Base-by-base conservation (phyloP, 2,113 vertebrate genomes). In the Aramus guarauna region DNA sequence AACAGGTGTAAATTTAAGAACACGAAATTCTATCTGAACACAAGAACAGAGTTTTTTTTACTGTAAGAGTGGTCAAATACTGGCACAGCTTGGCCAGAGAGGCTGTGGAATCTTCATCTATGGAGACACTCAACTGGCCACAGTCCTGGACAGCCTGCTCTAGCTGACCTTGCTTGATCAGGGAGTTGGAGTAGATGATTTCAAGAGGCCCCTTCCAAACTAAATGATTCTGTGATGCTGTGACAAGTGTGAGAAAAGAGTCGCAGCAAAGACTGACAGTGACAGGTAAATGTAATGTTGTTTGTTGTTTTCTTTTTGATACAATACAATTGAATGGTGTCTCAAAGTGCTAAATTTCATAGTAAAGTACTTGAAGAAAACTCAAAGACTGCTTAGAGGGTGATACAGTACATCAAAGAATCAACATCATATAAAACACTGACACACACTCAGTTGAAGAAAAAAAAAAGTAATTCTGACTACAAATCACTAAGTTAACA, bases 1-100 rank as follows among this genome's bases (percentile, higher is more conserved):
- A 77, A 45, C 0, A 0, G 15, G 9, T 13, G 72, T 29, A 19
- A 32, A 56, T 55, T 47, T 73, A 50, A 90, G 87, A 10, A 1
- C 21, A 60, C 29, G 36, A 74, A 66, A 47, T 60, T 78, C 45
- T 56, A 73, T 39, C 19, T 47, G 23, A 83, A 90, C 18, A 63
- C 18, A 48, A 67, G 20, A 67, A 60, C 0, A 2, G 8, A 24
- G 6, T 7, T 11, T 8, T 17, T 66, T 90, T 90, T 67, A 45
- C 26, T 78, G 27, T 21, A 63, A 58, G 15, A 8, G 6, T 56
- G 36, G 32, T 78, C 22, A 74, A 50, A 53, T 19, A 56, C 21
- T 45, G 9, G 45, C 32, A 85, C 24, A 47, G 22, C 29, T 4
- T 39, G 72, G 67, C 41, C 58, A 32, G 14, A 72, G n/a, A 89